A percentile compares a stretch with the other conserved stretches of the same genome.
Conservation (phyloP, 2,888 invertebrate species). For the Adelognathus sp. region DNA sequence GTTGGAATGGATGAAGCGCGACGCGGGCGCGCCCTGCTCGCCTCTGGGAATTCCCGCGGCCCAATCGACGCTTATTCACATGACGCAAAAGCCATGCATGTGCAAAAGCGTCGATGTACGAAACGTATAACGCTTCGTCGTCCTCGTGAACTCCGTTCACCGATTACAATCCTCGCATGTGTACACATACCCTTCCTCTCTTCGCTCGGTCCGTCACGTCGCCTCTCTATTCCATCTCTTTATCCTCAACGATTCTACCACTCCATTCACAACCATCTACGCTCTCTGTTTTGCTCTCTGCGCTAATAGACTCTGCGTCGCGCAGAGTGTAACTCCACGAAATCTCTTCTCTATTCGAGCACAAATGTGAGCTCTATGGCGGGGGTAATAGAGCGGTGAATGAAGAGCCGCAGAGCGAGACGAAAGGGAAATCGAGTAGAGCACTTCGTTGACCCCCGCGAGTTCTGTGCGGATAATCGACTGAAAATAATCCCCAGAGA, state of each 20-base stretch:
- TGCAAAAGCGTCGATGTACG: conserved; percentile 59
- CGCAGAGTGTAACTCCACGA: not conserved
- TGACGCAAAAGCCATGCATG: conserved; percentile 62
- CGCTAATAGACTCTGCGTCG: conserved; percentile 52
- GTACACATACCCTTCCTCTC: conserved; percentile 29
- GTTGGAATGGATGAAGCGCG: conserved; percentile 22
- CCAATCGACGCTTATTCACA: conserved; percentile 65
- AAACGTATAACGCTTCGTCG: conserved; percentile 48
- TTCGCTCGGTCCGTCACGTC: conserved; percentile 34
- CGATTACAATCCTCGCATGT: conserved; percentile 51
- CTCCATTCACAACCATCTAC: conserved; percentile 31
- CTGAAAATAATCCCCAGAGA: conserved; percentile 80
- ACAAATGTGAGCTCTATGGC: conserved; percentile 58
- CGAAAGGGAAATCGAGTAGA: conserved; percentile 35
- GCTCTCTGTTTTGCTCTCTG: conserved; percentile 42
- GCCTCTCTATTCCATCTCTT: conserved; percentile 54
- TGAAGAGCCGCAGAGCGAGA: conserved; percentile 32
- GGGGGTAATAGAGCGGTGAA: conserved; percentile 58
- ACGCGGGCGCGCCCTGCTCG: conserved; percentile 52
- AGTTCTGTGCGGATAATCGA: conserved; percentile 77
- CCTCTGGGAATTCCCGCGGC: conserved; percentile 64
- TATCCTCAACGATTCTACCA: conserved; percentile 48
- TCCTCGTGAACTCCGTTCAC: conserved; percentile 47
- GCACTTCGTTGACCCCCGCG: conserved; percentile 68
- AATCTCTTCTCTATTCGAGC: conserved; percentile 38